A percentile compares a stretch with the other conserved stretches of the same genome.
These are phyloP conservation scores for Brenthis hecate DNA, from an alignment of 2,888 invertebrate species.

Conservation along the genomic window DNA sequence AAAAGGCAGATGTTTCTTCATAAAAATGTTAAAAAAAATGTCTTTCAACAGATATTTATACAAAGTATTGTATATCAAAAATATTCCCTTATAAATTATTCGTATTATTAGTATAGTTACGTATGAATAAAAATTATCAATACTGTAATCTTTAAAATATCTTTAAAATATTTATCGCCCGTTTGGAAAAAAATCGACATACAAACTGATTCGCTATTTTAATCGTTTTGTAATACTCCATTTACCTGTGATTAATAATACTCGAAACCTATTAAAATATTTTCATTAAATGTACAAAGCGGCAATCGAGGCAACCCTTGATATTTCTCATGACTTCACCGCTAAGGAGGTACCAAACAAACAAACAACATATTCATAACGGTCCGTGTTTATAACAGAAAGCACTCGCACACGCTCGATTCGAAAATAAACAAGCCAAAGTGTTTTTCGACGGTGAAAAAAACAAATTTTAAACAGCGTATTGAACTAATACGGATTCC, in stretches of 20 bases:
- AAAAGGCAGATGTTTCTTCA: constrained; percentile 46
- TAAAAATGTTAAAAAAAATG: constrained; percentile 5
- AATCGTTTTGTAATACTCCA: not conserved
- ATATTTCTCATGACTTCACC: constrained; percentile 55
- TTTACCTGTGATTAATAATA: constrained; percentile 5
- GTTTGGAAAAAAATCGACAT: no score
- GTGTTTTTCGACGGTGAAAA: constrained; percentile 61
- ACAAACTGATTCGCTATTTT: no score
- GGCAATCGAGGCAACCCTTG: constrained; percentile 51
- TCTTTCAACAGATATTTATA: not conserved
- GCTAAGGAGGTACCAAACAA: constrained; percentile 53
- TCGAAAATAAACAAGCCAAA: constrained; percentile 74
- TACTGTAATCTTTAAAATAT: no score
- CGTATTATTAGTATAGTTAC: no score
- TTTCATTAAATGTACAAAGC: constrained; percentile 34
- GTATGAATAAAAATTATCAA: no score
- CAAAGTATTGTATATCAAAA: constrained; percentile 1
- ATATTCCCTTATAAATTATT: constrained; percentile 6
- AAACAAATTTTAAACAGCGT: constrained; percentile 52
- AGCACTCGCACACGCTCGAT: constrained; percentile 66
- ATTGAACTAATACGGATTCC: constrained; percentile 39
- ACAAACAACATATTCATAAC: constrained; percentile 54
- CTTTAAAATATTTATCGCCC: no score
- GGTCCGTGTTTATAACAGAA: constrained; percentile 57
- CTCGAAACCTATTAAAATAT: constrained; percentile 26